Evolutionary conservation across 2,797 vertebrate species (phyloP), one percentile per base, ranked within the genome.

Genomic region (Enteromius treurensis): DNA sequence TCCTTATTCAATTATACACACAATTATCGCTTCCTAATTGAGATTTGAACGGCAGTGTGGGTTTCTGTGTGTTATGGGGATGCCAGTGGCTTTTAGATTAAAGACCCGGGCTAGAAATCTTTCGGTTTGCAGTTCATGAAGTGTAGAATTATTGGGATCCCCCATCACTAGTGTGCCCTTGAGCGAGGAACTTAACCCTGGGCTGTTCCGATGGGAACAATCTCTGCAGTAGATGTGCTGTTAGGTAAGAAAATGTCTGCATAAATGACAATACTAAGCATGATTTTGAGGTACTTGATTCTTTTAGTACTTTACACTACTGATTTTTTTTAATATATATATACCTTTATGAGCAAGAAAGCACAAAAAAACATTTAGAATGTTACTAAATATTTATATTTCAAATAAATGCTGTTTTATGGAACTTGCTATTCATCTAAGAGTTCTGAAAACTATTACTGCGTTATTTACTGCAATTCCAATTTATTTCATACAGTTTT

Each of bases 141-240:
- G 29, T 64, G 53, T 14, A 60, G 65, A 83, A 60, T 77, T 69
- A 60, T 26, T 69, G 65, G 65, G 29, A 62, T 83, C 51, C 65
- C 29, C 19, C 23, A 67, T 83, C 51, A 32, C 34, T 23, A 34
- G 32, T 21, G 13, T 76, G 71, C 47, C 71, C 73, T 68, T 55
- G 70, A 67, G 81, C 51, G 17, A 68, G 49, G 17, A 74, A 69
- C 64, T 49, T 77, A 83, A 83, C 81, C 81, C 51, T 32, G 51
- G 82, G 51, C 67, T 47, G 29, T 42, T 83, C 81, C 64, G 3
- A 14, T 78, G 81, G 81, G 81, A 77, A 62, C 21, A 32, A 55
- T 70, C 62, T 14, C 23, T 47, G 51, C 58, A 65, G 26, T 76
- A 55, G 75, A 82, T 55, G 62, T 65, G 34, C 34, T 55, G 10